Percentiles rank a stretch among this genome's conserved stretches.
Evolutionary conservation across 1,140 invertebrate species (phyloP).

Genomic region (Apocrypta bakeri): DNA sequence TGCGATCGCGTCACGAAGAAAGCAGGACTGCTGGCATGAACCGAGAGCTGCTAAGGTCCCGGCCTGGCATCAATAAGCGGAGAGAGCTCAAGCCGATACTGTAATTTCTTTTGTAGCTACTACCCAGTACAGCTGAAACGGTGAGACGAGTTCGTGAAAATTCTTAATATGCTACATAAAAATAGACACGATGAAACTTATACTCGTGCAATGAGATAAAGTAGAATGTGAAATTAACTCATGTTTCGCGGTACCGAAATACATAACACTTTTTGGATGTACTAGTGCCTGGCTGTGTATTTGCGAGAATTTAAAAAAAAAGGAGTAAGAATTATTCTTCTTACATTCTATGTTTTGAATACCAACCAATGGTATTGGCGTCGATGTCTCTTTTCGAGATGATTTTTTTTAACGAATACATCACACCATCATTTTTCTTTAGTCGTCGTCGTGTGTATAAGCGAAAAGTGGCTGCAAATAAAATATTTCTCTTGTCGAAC

Average conservation of each 20-base stretch:
- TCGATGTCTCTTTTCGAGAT: not conserved
- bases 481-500: not conserved
- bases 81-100: not conserved
- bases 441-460: too few relatives aligned
- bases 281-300: not conserved
- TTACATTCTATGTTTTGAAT: not conserved
- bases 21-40: not conserved
- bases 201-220: not conserved
- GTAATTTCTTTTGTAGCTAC: constrained; percentile 13
- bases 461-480: too few relatives aligned
- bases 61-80: constrained; percentile 5
- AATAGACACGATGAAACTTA: too few relatives aligned
- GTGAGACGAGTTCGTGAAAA: not conserved
- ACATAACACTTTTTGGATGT: not conserved
- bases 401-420: not conserved
- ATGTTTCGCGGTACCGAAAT: not conserved
- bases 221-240: not conserved
- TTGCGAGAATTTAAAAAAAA: not conserved
- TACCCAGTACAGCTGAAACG: not conserved
- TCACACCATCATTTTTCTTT: too few relatives aligned
- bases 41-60: not conserved
- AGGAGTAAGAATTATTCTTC: not conserved
- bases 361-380: not conserved
- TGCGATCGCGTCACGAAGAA: constrained; percentile 47
- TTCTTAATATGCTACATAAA: too few relatives aligned